Percentiles rank a stretch among this genome's conserved stretches.
phyloP scores from a whole-genome alignment of 2,113 vertebrate genomes.

The Aspiorhynchus laticeps region DNA sequence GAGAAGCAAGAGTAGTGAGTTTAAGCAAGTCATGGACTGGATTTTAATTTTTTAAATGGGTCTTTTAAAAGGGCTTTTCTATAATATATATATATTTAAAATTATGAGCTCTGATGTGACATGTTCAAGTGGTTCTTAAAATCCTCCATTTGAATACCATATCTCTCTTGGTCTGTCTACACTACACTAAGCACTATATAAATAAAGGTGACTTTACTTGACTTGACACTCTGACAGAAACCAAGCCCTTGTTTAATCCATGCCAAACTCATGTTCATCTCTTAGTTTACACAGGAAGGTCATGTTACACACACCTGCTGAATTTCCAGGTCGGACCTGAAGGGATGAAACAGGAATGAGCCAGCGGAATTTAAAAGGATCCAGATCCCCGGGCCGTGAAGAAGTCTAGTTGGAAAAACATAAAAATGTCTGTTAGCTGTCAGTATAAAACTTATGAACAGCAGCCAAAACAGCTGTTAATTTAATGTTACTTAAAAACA shows the following conservation, averaged over 20 bases:
- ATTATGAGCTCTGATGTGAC: not conserved
- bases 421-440: not conserved
- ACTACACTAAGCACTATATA: too few species aligned
- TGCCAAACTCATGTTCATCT: not conserved
- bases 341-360: conserved; percentile 90
- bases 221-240: not conserved
- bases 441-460: not conserved
- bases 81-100: too few species aligned
- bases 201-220: too few species aligned
- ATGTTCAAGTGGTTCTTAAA: not conserved
- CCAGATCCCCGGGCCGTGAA: conserved; percentile 84
- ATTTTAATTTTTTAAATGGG: not conserved
- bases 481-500: not conserved
- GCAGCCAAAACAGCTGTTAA: not conserved
- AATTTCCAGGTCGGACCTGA: conserved; percentile 84
- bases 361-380: conserved; percentile 95
- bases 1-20: not conserved
- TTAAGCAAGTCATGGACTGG: not conserved
- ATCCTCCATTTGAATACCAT: not conserved
- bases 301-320: conserved; percentile 78
- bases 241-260: not conserved
- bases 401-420: conserved; percentile 67
- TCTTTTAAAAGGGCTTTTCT: not conserved
- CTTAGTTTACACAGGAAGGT: not conserved
- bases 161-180: not conserved